Base-by-base conservation (phyloP, 2,888 invertebrate genomes). In the Pyrgus malvae region DNA sequence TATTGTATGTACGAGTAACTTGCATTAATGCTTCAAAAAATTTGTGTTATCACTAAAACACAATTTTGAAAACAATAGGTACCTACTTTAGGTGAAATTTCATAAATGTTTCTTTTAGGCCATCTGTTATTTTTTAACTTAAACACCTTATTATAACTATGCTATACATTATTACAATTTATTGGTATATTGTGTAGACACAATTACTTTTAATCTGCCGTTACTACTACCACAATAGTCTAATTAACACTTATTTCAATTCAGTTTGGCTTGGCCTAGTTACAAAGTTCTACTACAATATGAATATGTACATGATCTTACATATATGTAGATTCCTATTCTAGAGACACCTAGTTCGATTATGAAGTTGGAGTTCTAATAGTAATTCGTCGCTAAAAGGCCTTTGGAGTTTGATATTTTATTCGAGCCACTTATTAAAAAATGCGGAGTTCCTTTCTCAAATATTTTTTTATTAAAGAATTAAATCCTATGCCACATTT, bases 201-300 rank as follows among this genome's bases (percentile, higher is more conserved):
- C 23, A 40, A 40, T 23, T 40, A 23, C 7, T 29, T 38, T 35
- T 37, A 25, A 53, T 53, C 41, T 53, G 37, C 44, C 48, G 27
- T 21, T 41, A 35, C 44, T 37, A 33, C 37, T 38, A 53, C 27
- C 35, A 16, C 27, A 33, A 21, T 45, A 45, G 19, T 29, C 33
- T 46, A 46, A 35, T 31, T 40, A 54, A 58, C 44, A 44, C 55
- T 48, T 55, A 55, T 59, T 54, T 78, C 76, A 79, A 77, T 79
- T 79, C 76, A 76, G 69, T 77, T 80, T 80, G 79, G 79, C 80
- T 76, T 80, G 63, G 78, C 80, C 83, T 79, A 78, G 58, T 64
- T 69, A 63, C 55, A 62, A 61, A 60, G 59, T 56, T 63, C 67
- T 60, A 67, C 66, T 62, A 65, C 51, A 37, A 57, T 61, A 54